Conservation (phyloP, 2,888 invertebrate genomes). For the Erebia ligea region DNA sequence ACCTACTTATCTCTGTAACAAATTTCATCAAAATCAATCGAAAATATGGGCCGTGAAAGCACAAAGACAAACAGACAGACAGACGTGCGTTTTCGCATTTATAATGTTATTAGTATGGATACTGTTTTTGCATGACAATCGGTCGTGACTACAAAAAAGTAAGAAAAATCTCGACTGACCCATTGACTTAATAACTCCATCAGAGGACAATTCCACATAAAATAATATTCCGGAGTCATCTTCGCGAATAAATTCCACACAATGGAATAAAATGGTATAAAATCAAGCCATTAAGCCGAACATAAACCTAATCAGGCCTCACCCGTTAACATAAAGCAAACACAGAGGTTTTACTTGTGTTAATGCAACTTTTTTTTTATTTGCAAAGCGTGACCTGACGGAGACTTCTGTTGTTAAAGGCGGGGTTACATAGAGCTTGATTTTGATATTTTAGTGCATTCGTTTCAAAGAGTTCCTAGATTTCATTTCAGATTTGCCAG, state of each 20-base stretch:
- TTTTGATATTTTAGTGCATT: background rate
- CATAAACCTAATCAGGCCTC: conserved; percentile 45
- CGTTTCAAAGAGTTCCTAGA: background rate
- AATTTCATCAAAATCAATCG: too few species aligned
- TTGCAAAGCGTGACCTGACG: conserved; percentile 61
- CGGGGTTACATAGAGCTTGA: conserved; percentile 49
- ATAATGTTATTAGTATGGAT: too few species aligned
- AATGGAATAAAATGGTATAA: conserved; percentile 27
- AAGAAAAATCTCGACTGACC: background rate
- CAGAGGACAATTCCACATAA: background rate
- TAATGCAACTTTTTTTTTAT: conserved; percentile 49
- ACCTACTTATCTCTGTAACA: too few species aligned
- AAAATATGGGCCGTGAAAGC: too few species aligned
- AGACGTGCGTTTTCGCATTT: too few species aligned
- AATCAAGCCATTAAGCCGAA: conserved; percentile 44
- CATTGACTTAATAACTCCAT: background rate
- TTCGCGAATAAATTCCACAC: conserved; percentile 24
- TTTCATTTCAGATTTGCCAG: too few species aligned
- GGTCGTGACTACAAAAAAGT: background rate
- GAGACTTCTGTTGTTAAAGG: conserved; percentile 51
- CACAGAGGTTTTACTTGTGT: conserved; percentile 53
- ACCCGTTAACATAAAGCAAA: conserved; percentile 45
- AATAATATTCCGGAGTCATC: conserved; percentile 11
- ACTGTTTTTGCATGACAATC: too few species aligned
- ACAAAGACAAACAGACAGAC: too few species aligned